Evolutionary conservation across 2,888 invertebrate genomes (phyloP).

Genomic region (Eupithecia centaureata): DNA sequence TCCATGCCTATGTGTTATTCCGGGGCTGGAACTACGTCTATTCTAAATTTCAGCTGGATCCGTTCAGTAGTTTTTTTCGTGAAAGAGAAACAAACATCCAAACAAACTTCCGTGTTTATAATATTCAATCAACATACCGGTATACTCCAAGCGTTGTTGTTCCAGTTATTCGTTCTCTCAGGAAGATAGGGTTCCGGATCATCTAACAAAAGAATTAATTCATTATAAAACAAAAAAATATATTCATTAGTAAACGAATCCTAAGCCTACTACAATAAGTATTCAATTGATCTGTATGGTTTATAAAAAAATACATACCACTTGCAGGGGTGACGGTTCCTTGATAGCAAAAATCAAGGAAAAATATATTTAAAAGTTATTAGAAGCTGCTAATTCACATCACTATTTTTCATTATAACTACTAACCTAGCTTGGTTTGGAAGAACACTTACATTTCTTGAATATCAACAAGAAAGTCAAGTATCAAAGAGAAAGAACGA

Average conservation of each 20-base stretch:
- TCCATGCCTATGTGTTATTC: too few species aligned
- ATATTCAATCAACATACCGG: conserved; percentile 51
- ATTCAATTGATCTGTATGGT: not conserved
- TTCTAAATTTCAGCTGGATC: too few species aligned
- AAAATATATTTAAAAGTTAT: not conserved
- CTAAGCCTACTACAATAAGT: not conserved
- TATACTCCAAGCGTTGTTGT: conserved; percentile 58
- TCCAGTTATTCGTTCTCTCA: conserved; percentile 57
- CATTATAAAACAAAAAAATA: not conserved
- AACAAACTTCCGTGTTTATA: not conserved
- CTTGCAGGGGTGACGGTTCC: conserved; percentile 27
- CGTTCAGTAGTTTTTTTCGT: too few species aligned
- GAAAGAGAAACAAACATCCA: too few species aligned
- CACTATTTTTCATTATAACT: too few species aligned
- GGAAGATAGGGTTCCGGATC: conserved; percentile 62
- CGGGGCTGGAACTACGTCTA: too few species aligned
- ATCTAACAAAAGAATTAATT: conserved; percentile 45
- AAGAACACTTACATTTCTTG: too few species aligned
- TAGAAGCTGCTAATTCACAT: not conserved
- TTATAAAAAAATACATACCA: conserved; percentile 26
- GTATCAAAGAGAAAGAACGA: too few species aligned
- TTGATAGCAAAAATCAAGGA: conserved; percentile 28
- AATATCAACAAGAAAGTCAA: too few species aligned
- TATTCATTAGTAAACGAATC: not conserved
- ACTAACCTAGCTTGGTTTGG: too few species aligned